These are phyloP conservation scores for Apotomis betuletana DNA, from an alignment of 2,888 invertebrate species.

Conservation along the genomic window DNA sequence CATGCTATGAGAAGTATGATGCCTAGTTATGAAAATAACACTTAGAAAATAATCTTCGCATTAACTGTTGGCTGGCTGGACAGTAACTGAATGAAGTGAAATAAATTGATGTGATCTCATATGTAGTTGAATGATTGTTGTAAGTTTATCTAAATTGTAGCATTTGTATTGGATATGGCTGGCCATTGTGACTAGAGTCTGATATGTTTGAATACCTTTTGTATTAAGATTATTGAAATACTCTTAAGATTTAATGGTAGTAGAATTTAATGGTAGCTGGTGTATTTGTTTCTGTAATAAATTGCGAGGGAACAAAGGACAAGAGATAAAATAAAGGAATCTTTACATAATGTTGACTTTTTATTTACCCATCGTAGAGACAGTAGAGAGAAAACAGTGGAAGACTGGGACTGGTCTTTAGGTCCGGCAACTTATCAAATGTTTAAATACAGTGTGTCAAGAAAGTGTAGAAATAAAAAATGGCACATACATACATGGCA, in stretches of 20 bases:
- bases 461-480: too few relatives aligned
- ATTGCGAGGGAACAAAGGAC: slow-evolving; percentile 18
- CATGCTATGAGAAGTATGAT: too few relatives aligned
- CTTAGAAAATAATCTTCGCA: too few relatives aligned
- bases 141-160: slow-evolving; percentile 18
- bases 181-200: slow-evolving; percentile 33
- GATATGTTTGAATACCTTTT: slow-evolving; percentile 30
- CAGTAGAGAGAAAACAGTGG: too few relatives aligned
- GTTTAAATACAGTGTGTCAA: too few relatives aligned
- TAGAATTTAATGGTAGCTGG: slow-evolving; percentile 36
- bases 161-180: slow-evolving; percentile 32
- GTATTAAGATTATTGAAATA: slow-evolving; percentile 38
- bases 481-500: too few relatives aligned
- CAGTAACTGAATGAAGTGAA: slow-evolving; percentile 21
- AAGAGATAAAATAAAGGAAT: slow-evolving; percentile 40
- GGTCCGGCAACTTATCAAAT: too few relatives aligned
- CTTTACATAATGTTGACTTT: slow-evolving; percentile 34
- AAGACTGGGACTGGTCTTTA: too few relatives aligned
- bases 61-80: too few relatives aligned
- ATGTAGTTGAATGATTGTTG: slow-evolving; percentile 47
- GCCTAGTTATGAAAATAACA: too few relatives aligned
- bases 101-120: slow-evolving; percentile 51
- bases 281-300: slow-evolving; percentile 23
- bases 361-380: not conserved
- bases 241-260: slow-evolving; percentile 34